phyloP scores from a whole-genome alignment of 2,888 invertebrate genomes.

The Phyto melanocephala region DNA sequence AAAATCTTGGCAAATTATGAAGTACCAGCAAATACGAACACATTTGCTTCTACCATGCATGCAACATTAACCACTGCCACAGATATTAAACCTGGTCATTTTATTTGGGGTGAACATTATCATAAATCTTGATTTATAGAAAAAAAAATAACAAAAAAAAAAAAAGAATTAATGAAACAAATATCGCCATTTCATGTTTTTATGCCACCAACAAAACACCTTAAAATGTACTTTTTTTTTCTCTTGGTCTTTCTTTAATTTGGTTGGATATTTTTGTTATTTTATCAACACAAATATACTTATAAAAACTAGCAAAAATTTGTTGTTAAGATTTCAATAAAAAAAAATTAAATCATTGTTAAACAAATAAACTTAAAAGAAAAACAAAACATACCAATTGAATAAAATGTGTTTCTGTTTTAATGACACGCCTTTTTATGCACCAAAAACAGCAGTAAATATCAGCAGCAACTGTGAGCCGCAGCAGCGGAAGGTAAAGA shows the following conservation, averaged over 20 bases:
- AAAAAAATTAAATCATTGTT: conserved; percentile 62
- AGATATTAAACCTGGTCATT: conserved; percentile 40
- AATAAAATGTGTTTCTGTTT: conserved; percentile 51
- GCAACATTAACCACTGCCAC: conserved; percentile 28
- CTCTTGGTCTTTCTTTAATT: no score
- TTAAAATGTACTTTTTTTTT: conserved; percentile 34
- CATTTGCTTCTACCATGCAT: no score
- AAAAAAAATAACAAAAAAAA: conserved; percentile 6
- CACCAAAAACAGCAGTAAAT: conserved; percentile 31
- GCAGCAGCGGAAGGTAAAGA: conserved; percentile 20
- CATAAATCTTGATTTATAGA: conserved; percentile 60
- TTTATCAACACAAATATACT: conserved; percentile 56
- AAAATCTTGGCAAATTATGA: conserved; percentile 57
- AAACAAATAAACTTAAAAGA: conserved; percentile 55
- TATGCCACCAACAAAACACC: conserved; percentile 62
- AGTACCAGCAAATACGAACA: conserved; percentile 1
- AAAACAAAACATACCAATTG: conserved; percentile 41
- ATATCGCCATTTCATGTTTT: conserved; percentile 52
- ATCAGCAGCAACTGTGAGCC: conserved; percentile 34
- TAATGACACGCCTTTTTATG: conserved; percentile 63
- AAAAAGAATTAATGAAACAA: conserved; percentile 24
- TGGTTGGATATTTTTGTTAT: conserved; percentile 8
- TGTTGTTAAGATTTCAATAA: conserved; percentile 44
- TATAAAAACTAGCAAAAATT: conserved; percentile 56
- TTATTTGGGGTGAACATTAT: conserved; percentile 62